These are phyloP conservation scores for Charina bottae DNA, from an alignment of 2,113 vertebrate genomes.

Conservation along the genomic window DNA sequence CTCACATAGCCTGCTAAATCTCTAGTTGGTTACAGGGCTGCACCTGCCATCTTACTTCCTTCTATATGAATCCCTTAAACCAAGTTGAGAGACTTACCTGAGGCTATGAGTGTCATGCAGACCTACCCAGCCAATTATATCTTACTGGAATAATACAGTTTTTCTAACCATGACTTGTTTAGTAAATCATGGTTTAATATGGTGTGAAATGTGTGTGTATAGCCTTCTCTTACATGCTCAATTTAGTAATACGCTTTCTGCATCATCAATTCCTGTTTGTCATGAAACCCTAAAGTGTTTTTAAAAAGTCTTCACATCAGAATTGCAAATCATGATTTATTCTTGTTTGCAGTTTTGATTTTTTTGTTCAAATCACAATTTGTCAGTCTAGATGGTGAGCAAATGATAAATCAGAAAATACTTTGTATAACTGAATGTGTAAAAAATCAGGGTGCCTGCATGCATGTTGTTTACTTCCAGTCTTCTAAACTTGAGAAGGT, in stretches of 20 bases:
- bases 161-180: background rate
- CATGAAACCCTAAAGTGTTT: background rate
- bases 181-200: background rate
- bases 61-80: no score
- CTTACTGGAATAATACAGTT: background rate
- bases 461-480: background rate
- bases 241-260: background rate
- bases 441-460: background rate
- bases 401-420: background rate
- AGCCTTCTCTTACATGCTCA: background rate
- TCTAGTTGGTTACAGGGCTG: background rate
- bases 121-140: background rate
- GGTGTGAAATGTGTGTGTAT: background rate
- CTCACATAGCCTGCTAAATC: background rate
- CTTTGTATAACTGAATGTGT: background rate
- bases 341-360: background rate
- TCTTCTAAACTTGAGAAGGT: background rate
- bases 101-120: background rate
- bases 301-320: background rate
- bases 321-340: background rate
- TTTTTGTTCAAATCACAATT: background rate
- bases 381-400: background rate
- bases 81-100: background rate
- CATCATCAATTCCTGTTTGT: background rate
- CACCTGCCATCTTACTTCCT: background rate